phyloP scores from a whole-genome alignment of 2,113 vertebrate genomes.

The Accipiter cooperii region DNA sequence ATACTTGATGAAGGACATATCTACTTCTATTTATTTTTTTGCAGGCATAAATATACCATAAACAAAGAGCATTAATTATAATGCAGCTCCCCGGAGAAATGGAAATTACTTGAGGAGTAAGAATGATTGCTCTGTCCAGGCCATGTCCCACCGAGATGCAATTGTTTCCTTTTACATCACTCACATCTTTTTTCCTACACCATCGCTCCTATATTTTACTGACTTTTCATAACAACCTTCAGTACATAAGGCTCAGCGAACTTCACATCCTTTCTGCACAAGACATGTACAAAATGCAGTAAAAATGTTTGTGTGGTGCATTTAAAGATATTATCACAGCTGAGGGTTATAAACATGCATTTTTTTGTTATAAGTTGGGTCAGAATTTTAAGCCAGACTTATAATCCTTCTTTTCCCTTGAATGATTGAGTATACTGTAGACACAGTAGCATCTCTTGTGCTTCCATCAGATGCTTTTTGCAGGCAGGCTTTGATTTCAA shows the following conservation, averaged over 20 bases:
- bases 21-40: background rate
- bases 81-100: conserved; percentile 41
- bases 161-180: conserved; percentile 23
- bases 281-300: background rate
- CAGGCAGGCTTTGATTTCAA: background rate
- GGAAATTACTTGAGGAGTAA: conserved; percentile 28
- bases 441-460: background rate
- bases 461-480: background rate
- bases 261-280: background rate
- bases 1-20: background rate
- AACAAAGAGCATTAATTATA: conserved; percentile 49
- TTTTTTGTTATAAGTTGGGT: background rate
- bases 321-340: background rate
- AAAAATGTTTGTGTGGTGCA: background rate
- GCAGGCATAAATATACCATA: conserved; percentile 20
- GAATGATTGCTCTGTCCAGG: conserved; percentile 13
- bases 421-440: background rate
- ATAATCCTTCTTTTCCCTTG: background rate
- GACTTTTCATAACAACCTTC: background rate
- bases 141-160: background rate
- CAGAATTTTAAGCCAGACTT: background rate
- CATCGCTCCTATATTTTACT: background rate
- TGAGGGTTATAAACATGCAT: background rate
- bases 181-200: background rate
- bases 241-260: background rate